Evolutionary conservation across 2,888 invertebrate genomes (phyloP), one percentile per base, ranked within the genome.

Genomic region (Bruchidius siliquastri): DNA sequence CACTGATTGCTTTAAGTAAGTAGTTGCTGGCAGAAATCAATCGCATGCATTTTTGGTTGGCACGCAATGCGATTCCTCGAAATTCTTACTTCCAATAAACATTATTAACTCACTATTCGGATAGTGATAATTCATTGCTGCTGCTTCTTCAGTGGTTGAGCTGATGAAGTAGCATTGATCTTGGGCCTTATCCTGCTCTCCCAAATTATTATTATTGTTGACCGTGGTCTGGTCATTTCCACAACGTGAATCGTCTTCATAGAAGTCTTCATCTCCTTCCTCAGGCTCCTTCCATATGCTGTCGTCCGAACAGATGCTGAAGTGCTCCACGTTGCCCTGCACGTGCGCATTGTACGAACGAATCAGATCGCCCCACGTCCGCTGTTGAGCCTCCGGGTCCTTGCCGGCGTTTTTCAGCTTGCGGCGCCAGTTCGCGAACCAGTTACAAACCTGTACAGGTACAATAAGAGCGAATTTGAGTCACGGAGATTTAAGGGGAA

Each of bases 341-440:
- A 93, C 93, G 78, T 92, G 92, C 76, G 90, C 90, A 83, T 93
- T 93, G 86, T 93, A 93, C 13, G 92, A 85, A 80, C 91, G 91
- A 74, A 91, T 93, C 4, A 93, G 88, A 83, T 92, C 91, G 0
- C 92, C 92, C 93, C 93, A 93, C 0, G 93, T 92, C 80, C 90
- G 90, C 80, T 91, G 90, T 76, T 91, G 90, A 13, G 49, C 49
- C 49, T 8, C 49, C 71, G 90, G 89, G 81, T 93, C 92, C 68
- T 88, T 89, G 77, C 92, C 92, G 0, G 92, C 92, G 83, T 93
- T 93, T 86, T 93, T 93, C 74, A 94, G 86, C 84, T 94, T 94
- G 80, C 94, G 87, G 75, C 94, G 88, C 94, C 94, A 94, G 82
- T 94, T 94, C n/a, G 94, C 94, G 84, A 94, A 94, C 94, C 94